phyloP scores from a whole-genome alignment of 2,888 invertebrate genomes.

The Agrilus mali region DNA sequence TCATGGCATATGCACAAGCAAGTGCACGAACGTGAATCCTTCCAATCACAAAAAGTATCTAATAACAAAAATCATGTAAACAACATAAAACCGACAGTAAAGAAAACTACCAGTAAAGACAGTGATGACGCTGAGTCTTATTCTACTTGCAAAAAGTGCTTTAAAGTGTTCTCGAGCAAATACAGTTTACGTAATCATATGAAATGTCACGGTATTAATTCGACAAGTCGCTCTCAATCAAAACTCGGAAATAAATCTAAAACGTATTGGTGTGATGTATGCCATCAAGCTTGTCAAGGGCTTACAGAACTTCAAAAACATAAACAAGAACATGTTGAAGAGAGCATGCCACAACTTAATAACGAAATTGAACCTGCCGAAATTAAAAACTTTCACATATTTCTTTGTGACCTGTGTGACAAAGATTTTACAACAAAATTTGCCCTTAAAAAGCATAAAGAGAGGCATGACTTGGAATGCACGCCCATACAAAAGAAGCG shows the following conservation, averaged over 20 bases:
- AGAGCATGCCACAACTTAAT: constrained; percentile 8
- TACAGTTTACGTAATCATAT: constrained; percentile 35
- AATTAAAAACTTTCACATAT: constrained; percentile 19
- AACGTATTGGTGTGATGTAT: constrained; percentile 46
- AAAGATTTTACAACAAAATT: constrained; percentile 31
- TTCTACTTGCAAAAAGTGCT: constrained; percentile 36
- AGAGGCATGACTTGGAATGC: constrained; percentile 19
- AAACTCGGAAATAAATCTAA: constrained; percentile 18
- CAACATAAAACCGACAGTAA: constrained; percentile 6
- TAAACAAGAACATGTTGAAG: constrained; percentile 36
- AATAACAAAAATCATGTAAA: neutral
- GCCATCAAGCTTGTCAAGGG: constrained; percentile 47
- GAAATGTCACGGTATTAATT: constrained; percentile 35
- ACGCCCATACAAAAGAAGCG: constrained; percentile 3
- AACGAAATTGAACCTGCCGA: constrained; percentile 14
- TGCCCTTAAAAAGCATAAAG: constrained; percentile 32
- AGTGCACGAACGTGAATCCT: constrained; percentile 23
- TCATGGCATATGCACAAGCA: constrained; percentile 25
- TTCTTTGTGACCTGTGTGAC: constrained; percentile 33
- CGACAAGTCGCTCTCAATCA: constrained; percentile 16
- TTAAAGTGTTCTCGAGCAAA: constrained; percentile 35
- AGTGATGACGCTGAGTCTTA: constrained; percentile 24
- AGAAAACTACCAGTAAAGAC: neutral
- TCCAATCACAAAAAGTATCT: neutral
- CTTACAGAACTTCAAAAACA: constrained; percentile 41